Percentiles rank a stretch among this genome's conserved stretches.
Conservation (phyloP, 2,113 vertebrate species). For the Mixornis gularis region DNA sequence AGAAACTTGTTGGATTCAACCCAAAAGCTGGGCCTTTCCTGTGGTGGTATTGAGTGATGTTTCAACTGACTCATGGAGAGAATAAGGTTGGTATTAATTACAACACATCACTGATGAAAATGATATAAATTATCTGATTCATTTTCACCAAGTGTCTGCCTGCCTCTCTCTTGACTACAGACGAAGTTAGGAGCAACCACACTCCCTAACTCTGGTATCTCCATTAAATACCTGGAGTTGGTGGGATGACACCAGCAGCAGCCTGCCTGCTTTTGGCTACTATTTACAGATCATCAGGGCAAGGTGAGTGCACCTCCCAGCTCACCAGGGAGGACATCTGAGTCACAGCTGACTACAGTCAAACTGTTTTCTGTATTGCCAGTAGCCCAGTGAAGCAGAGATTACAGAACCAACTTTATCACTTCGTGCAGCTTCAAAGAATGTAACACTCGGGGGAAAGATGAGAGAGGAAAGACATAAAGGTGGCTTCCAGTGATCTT, state of each 20-base stretch:
- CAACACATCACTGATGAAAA: background rate
- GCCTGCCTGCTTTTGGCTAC: background rate
- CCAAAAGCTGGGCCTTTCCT: background rate
- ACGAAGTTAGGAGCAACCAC: background rate
- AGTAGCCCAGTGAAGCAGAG: background rate
- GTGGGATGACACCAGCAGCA: background rate
- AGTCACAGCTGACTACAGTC: background rate
- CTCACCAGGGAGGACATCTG: background rate
- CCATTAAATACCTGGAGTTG: fast-evolving
- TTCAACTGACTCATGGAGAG: background rate
- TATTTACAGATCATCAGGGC: background rate
- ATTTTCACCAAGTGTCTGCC: background rate
- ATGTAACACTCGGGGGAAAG: background rate
- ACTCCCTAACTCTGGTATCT: fast-evolving
- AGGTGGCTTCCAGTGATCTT: background rate
- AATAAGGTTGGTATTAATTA: background rate
- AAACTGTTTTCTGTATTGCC: background rate
- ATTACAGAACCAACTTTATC: background rate
- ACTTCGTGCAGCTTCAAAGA: background rate
- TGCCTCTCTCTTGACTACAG: background rate
- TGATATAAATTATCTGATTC: background rate
- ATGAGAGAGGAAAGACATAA: background rate
- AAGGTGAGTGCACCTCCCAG: background rate
- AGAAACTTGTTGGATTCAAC: background rate
- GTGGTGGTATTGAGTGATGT: background rate